Base-by-base conservation (phyloP, 2,113 vertebrate genomes). In the Acanthisitta chloris region DNA sequence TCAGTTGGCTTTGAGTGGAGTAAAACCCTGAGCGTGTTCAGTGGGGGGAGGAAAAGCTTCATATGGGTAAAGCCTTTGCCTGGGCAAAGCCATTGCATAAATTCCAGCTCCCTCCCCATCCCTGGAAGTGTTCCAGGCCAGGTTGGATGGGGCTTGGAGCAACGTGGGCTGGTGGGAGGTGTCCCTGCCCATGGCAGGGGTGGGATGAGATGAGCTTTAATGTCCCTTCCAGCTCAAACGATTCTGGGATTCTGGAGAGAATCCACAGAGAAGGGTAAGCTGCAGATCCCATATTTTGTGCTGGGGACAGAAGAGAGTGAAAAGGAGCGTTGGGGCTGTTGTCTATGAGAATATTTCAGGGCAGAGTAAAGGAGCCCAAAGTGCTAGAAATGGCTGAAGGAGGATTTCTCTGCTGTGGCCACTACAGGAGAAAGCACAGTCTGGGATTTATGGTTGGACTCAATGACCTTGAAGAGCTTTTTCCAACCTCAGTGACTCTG, bases 161-260 rank as follows among this genome's bases (percentile, higher is more conserved):
- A 36, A 0, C 20, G 48, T 67, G 71, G 43, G 10, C 19, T 1
- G 1, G 43, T 43, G 51, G 36, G 0, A 51, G 31, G 20, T 43
- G 31, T 49, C 52, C 20, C 43, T 76, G 51, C 14, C 10, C 25
- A 8, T 42, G 51, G 71, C 61, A 49, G 25, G 31, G 21, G 2
- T 69, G 38, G 54, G 0, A 20, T 0, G 1, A 4, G 57, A 10
- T 62, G n/a, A 0, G 2, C 2, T 40, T 54, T 40, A 25, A 48
- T 19, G 24, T 62, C 19, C 4, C 19, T 40, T 4, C 25, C 31
- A 33, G 9, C 36, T 36, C 51, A 51, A 29, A 45, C 59, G 16
- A 8, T 18, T 15, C 12, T 57, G 58, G 14, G 26, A 19, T 38
- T 65, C 51, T 81, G 58, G 46, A 12, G 42, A 33, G n/a, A n/a